phyloP scores from a whole-genome alignment of 2,113 vertebrate species.

The Colossoma macropomum region DNA sequence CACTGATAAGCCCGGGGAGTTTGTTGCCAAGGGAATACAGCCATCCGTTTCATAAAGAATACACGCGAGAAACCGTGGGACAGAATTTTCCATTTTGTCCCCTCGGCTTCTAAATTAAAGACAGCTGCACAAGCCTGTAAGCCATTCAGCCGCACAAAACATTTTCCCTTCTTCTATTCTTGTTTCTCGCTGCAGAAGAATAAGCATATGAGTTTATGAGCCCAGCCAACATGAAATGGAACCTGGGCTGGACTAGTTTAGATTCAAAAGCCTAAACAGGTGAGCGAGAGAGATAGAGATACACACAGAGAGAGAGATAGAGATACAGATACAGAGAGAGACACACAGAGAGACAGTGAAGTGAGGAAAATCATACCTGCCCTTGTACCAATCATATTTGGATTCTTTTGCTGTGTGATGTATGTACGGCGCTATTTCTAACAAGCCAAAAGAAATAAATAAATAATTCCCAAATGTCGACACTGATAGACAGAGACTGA shows the following conservation, averaged over 20 bases:
- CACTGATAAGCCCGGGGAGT: conserved; percentile 70
- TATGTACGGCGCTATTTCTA: neutral
- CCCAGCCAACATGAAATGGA: conserved; percentile 20
- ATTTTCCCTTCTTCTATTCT: conserved; percentile 36
- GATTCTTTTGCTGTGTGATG: neutral
- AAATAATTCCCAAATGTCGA: neutral
- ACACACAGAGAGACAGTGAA: neutral
- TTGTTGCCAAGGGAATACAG: conserved; percentile 63
- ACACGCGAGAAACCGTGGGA: conserved; percentile 39
- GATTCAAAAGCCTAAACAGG: no score
- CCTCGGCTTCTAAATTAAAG: conserved; percentile 54
- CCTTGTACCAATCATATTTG: neutral
- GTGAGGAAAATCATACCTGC: neutral
- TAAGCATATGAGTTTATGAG: conserved; percentile 22
- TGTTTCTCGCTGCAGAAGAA: conserved; percentile 39
- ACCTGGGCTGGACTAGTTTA: conserved; percentile 19
- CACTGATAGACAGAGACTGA: conserved; percentile 18
- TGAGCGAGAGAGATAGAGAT: neutral
- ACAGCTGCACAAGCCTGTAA: conserved; percentile 31
- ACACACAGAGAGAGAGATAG: neutral
- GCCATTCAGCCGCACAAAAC: conserved; percentile 41
- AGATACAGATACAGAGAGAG: neutral
- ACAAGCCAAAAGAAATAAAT: neutral
- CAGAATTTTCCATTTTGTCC: conserved; percentile 49
- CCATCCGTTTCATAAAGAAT: conserved; percentile 64